Base-by-base conservation (phyloP, 2,113 vertebrate species). In the Pituophis catenifer region DNA sequence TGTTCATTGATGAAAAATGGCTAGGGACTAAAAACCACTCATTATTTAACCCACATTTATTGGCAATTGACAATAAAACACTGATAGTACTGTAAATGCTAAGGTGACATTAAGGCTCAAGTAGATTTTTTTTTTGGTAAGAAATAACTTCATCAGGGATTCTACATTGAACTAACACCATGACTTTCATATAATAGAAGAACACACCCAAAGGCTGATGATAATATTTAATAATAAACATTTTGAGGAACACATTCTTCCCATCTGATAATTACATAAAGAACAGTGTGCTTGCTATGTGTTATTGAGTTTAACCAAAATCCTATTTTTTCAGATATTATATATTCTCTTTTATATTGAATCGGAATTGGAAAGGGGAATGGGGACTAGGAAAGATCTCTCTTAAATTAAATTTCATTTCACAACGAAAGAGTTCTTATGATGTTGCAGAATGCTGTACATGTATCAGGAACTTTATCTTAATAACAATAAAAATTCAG, bases 51-150 rank as follows among this genome's bases (percentile, higher is more conserved):
- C 1, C 15, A 44, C 0, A 1, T 65, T 94, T 94, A 44, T 2
- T 57, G 13, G 5, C 50, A 0, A 94, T 90, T 54, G 89, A 8
- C 9, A 91, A 17, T 53, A 65, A 0, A 70, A 93, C 88, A 85
- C 33, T 65, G 33, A 50, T 52, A 57, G 24, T 90, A 88, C 33
- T 44, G 55, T 90, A 62, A 57, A 88, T 91, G 26, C 58, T 53
- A 91, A 88, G 52, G 88, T 94, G 91, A 86, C 89, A 55, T 89
- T 65, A 70, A 58, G 26, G 29, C 50, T 26, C 53, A 48, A 94
- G 52, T 19, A 86, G 5, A 48, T 86, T 11, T 92, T 81, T 89
- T 89, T 57, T 26, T 53, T 89, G 1, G 6, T 54, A 86, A 93
- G 38, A 52, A 89, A 85, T 85, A 89, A 70, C 58, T 81, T 38